A percentile compares a stretch with the other conserved stretches of the same genome.
These are phyloP conservation scores for Rallus crepitans DNA, from an alignment of 2,797 vertebrate genomes.

Conservation along the genomic window DNA sequence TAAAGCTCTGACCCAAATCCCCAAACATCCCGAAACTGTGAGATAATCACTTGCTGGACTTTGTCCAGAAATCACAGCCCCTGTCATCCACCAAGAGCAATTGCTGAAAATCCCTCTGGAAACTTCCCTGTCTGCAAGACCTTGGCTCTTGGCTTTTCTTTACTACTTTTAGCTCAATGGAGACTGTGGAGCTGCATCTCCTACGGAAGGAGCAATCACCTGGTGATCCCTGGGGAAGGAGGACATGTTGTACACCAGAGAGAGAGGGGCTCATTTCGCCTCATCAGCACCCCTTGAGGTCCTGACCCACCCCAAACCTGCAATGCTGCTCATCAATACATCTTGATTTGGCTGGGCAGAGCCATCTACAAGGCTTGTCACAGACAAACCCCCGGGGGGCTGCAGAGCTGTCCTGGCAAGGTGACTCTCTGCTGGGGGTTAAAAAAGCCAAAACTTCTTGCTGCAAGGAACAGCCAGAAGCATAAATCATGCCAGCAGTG, in stretches of 20 bases:
- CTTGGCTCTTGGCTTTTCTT: background rate
- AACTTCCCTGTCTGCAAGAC: background rate
- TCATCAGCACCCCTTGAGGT: background rate
- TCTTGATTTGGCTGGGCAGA: background rate
- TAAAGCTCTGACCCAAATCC: constrained; percentile 18
- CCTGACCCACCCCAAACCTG: background rate
- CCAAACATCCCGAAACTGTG: background rate
- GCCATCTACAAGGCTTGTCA: background rate
- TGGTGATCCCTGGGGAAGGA: background rate
- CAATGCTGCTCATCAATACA: fast-evolving
- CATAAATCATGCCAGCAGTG: background rate
- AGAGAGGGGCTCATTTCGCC: background rate
- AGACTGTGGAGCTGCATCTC: no score
- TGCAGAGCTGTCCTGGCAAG: background rate
- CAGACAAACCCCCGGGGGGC: background rate
- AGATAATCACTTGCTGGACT: background rate
- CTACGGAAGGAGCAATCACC: background rate
- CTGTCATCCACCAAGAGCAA: background rate
- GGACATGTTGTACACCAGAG: fast-evolving
- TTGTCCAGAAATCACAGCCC: background rate
- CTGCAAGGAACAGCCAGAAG: background rate
- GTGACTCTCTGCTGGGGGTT: background rate
- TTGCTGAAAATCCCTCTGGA: background rate
- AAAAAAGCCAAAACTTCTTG: background rate
- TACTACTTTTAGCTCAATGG: no score